Evolutionary conservation across 2,113 vertebrate species (phyloP), one percentile per base, ranked within the genome.

Genomic region (Chaetodon trifascialis): DNA sequence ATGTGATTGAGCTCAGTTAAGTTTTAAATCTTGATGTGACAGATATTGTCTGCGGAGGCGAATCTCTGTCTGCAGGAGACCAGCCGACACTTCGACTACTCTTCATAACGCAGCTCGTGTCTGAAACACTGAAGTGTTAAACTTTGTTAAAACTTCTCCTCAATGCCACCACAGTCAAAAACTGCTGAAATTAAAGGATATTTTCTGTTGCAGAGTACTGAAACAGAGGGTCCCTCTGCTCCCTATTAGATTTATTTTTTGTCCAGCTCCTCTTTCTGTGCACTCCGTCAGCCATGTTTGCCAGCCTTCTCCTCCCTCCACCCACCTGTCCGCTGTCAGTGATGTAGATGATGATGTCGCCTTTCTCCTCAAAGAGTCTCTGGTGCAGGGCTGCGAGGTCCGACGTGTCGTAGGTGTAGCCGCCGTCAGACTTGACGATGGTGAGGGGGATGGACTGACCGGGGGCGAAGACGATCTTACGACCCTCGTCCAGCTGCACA

Each of bases 331-430:
- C 98, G 0, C 90, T 99, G 80, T 99, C 98, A 0, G 97, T 96
- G n/a, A 99, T 97, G 6, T 99, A 99, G 90, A 99, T 96, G 49
- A 99, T 79, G 82, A 96, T 91, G 89, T 99, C 94, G 0, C 95
- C 97, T 65, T 97, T 97, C 92, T 99, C 98, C 2, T 95, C 94
- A 0, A 87, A 93, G 1, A 99, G 44, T 44, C 98, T 94, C 60
- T 99, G 97, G 14, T 82, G 96, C 46, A 99, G 67, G 21, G 98
- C 97, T 3, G 98, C 97, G 36, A 99, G 87, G 91, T 99, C 98
- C 0, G 98, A 99, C 0, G 98, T 99, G 92, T 99, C 98, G 0
- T 99, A 99, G 0, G 98, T 99, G 90, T 94, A 99, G 11, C 98
- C 98, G 0, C 98, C 98, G 0, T 99, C 98, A 0, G 98, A 99